Evolutionary conservation across 2,797 vertebrate species (phyloP), one percentile per base, ranked within the genome.

Genomic region (Perodicticus potto): DNA sequence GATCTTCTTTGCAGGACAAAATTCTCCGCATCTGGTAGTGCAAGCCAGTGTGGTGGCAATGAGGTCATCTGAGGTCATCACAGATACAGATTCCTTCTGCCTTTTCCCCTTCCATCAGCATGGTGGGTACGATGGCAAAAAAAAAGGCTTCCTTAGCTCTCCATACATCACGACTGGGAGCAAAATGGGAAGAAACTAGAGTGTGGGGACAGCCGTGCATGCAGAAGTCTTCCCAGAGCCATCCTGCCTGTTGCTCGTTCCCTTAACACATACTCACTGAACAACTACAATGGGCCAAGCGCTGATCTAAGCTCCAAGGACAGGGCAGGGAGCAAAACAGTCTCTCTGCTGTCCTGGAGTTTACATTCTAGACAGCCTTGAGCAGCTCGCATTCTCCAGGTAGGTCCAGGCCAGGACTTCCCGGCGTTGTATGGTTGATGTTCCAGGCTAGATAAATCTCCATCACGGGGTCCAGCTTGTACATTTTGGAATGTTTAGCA

Each of bases 401-500:
- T 32, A 34, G 10, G 25, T 12, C 17, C 37, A n/a, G 17, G 25
- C 17, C 14, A n/a, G 83, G 5, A 43, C 43, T 59, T 32, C 61
- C 37, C 70, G 32, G 3, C 61, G 27, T 74, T 67, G 63, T 49
- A 19, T 53, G n/a, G 19, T 1, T 84, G 32, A 49, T 53, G 22
- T 10, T 19, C 16, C 10, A 19, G 69, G 3, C 4, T 72, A 70
- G 3, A 27, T 37, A 13, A 11, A 19, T 61, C 73, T 57, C 53
- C 8, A 32, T 10, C 49, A 3, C 49, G 20, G 6, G 11, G 10
- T 53, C 85, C 59, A 14, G 9, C 22, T 14, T 32, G 3, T 7
- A 7, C 3, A 45, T 1, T 20, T 3, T 2, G 7, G n/a, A 25
- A 19, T 5, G 22, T 2, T 53, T 3, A n/a, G 37, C 27, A 43